Percentiles rank a stretch among this genome's conserved stretches.
Evolutionary conservation across 35 echinoderm and acorn worm species (phyloP).

Genomic region (Heliocidaris tuberculata): DNA sequence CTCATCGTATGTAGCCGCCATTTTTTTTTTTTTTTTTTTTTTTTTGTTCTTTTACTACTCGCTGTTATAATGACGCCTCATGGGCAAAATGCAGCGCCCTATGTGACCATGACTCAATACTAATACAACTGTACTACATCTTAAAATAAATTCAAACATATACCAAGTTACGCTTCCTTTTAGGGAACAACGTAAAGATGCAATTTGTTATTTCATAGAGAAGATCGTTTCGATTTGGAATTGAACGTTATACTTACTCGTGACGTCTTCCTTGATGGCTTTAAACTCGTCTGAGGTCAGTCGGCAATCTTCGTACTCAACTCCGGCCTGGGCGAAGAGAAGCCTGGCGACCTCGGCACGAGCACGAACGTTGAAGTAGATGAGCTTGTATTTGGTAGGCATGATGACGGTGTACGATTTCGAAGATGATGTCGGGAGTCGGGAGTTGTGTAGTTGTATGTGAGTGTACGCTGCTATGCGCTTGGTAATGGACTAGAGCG

Average conservation of each 20-base stretch:
- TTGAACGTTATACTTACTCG: not conserved
- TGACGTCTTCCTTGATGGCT: not conserved
- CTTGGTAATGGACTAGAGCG: not conserved
- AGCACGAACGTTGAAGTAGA: slow-evolving; percentile 52
- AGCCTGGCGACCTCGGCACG: slow-evolving; percentile 44
- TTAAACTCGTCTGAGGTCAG: slow-evolving; percentile 26
- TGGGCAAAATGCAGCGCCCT: too few relatives aligned
- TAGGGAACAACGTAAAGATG: too few relatives aligned
- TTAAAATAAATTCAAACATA: too few relatives aligned
- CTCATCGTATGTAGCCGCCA: too few relatives aligned
- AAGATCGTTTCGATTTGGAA: too few relatives aligned
- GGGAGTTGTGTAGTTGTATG: not conserved
- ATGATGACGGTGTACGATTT: slow-evolving; percentile 42
- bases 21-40: too few relatives aligned
- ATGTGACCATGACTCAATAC: too few relatives aligned
- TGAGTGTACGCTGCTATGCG: not conserved
- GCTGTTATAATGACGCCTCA: too few relatives aligned
- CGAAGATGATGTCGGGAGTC: not conserved
- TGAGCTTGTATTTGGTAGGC: slow-evolving; percentile 62
- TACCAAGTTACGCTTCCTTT: too few relatives aligned
- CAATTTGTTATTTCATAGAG: too few relatives aligned
- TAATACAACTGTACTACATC: too few relatives aligned
- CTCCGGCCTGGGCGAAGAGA: slow-evolving; percentile 56
- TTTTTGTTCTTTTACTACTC: too few relatives aligned
- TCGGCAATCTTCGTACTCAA: slow-evolving; percentile 61